Evolutionary conservation across 2,797 vertebrate genomes (phyloP), one percentile per base, ranked within the genome.

Genomic region (Garrulus glandarius): DNA sequence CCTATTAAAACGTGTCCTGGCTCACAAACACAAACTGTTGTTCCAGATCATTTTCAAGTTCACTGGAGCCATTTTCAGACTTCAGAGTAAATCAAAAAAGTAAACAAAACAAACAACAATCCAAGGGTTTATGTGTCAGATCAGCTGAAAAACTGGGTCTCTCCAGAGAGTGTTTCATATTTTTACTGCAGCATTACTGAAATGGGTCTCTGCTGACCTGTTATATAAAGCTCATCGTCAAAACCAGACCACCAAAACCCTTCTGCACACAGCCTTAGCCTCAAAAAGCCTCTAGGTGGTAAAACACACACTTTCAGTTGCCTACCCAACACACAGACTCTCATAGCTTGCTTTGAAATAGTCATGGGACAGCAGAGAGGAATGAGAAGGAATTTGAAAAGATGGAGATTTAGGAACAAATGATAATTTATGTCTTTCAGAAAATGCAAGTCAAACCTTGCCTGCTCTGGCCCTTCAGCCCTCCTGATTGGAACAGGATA

Each of bases 361-460:
- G 67, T 63, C 0, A 0, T 46, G 74, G 88, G 63, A 76, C 83
- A 86, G 80, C 34, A 26, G 80, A 52, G 70, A 88, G 77, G 88
- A 94, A 93, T 46, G 70, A 90, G 70, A 84, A 93, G 47, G 94
- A 93, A 92, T 93, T 92, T 80, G 37, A 85, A 94, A 77, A 91
- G 71, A 92, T 4, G 14, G 74, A 88, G 56, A 82, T 89, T 89
- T 64, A 82, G 91, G 79, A 94, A 68, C 68, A 89, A 94, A 84
- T 57, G 34, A 82, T 96, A 96, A 96, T 94, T 97, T 94, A 96
- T 94, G 93, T 87, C 89, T 92, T 87, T 80, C 91, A 93, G 89
- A 96, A 95, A 86, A 95, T 92, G 41, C 94, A 95, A 95, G 94
- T 95, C 85, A 95, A 94, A 95, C 89, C 93, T 95, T 96, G 96